These are phyloP conservation scores for Temnothorax nylanderi DNA, from an alignment of 1,140 invertebrate genomes.

Conservation along the genomic window DNA sequence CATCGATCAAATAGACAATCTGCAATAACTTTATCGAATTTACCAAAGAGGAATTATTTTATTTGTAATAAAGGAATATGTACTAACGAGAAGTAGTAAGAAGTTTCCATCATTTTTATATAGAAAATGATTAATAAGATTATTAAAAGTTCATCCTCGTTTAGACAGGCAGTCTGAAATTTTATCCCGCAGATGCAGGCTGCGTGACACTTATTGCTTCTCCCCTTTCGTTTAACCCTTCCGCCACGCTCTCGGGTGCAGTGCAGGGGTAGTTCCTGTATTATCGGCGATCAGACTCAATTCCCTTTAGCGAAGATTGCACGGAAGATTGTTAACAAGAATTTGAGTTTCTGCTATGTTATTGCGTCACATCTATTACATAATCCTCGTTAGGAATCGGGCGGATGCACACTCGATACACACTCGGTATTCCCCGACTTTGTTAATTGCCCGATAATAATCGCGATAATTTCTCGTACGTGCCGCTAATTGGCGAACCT, in stretches of 20 bases:
- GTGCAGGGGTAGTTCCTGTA: neutral
- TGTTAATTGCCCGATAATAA: slow-evolving; percentile 44
- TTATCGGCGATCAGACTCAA: slow-evolving; percentile 20
- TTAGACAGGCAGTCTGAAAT: neutral
- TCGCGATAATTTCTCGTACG: slow-evolving; percentile 42
- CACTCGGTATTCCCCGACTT: slow-evolving; percentile 6
- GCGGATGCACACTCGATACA: neutral
- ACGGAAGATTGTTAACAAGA: slow-evolving; percentile 7
- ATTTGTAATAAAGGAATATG: neutral
- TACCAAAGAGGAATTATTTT: neutral
- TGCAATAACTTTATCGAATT: neutral
- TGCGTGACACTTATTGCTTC: neutral
- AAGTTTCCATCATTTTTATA: neutral
- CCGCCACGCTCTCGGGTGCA: neutral
- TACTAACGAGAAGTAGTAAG: neutral
- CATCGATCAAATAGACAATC: neutral
- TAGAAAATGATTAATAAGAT: neutral
- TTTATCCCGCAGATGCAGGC: neutral
- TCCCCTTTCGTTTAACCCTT: slow-evolving; percentile 13
- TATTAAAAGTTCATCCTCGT: neutral
- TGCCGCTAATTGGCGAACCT: slow-evolving; percentile 43
- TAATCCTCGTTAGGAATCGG: slow-evolving; percentile 11
- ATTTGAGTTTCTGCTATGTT: neutral
- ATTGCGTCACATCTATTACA: neutral
- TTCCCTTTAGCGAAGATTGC: slow-evolving; percentile 10